Base-by-base conservation (phyloP, 2,113 vertebrate genomes). In the Edolisoma coerulescens region DNA sequence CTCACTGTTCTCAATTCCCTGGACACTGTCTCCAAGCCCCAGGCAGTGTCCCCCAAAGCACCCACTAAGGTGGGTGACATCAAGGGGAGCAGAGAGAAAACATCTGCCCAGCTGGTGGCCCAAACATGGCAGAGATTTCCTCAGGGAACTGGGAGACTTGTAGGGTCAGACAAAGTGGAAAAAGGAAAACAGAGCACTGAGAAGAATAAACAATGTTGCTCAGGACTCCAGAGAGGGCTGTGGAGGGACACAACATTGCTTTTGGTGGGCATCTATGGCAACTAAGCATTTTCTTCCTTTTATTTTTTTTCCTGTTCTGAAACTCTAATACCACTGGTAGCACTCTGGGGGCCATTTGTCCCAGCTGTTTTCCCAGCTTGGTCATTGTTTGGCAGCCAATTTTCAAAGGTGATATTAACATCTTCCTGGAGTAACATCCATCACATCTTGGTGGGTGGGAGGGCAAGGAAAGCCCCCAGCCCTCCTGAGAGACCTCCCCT, bases 1-100 rank as follows among this genome's bases (percentile, higher is more conserved):
- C 73, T n/a, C 27, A 27, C 5, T 3, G 6, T 28, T 30, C 57
- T 64, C 16, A 56, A 2, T 33, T 12, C 56, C 27, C 32, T 37
- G 56, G 49, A 23, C 18, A 14, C 13, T 37, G 35, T 33, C 41
- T 53, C 33, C 33, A 44, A 24, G 7, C 8, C 20, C 12, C 2
- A 3, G 60, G 13, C 35, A 64, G 23, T 7, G 28, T 39, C 9
- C 8, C 11, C 22, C 16, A 42, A 0, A 3, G 33, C 15, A 52
- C 10, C 21, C 6, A 2, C 27, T 19, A 59, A 20, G 4, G 12
- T 50, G 50, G 20, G 19, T 0, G 2, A 39, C 23, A 70, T 33
- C 21, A n/a, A 33, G 30, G 39, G 30, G 10, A 59, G 9, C 4
- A 11, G 59, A 84, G 24, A 69, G 45, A 41, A 87, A 81, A n/a